phyloP scores from a whole-genome alignment of 2,797 vertebrate species.

The Ctenosaura bakeri region DNA sequence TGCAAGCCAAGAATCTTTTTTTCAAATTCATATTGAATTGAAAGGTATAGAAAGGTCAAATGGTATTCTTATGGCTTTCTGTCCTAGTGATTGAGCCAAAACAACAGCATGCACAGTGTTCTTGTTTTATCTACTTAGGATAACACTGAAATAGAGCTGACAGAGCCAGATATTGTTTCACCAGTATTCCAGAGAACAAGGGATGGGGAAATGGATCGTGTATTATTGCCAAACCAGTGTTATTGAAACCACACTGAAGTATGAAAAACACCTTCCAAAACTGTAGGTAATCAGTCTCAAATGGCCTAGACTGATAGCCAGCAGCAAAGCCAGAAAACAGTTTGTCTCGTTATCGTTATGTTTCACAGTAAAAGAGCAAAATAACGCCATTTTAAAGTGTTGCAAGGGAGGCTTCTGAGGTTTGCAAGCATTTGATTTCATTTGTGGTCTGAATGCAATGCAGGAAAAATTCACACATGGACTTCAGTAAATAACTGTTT shows the following conservation, averaged over 20 bases:
- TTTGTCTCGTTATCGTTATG: neutral
- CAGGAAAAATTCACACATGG: slow-evolving; percentile 32
- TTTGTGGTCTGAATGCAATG: neutral
- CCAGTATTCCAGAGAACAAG: neutral
- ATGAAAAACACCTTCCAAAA: slow-evolving; percentile 4
- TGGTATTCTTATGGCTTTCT: neutral
- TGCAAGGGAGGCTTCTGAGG: neutral
- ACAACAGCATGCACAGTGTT: neutral
- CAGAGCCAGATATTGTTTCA: slow-evolving; percentile 6
- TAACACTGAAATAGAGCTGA: neutral
- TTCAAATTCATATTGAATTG: slow-evolving; percentile 39
- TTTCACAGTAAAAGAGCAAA: neutral
- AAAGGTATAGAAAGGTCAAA: slow-evolving; percentile 18
- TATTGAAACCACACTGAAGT: slow-evolving; percentile 8
- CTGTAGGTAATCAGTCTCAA: neutral
- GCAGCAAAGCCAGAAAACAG: neutral
- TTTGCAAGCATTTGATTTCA: neutral
- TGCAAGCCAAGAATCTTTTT: slow-evolving; percentile 13
- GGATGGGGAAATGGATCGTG: neutral
- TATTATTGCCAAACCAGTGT: neutral
- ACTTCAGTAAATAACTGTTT: neutral
- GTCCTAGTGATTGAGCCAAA: slow-evolving; percentile 14
- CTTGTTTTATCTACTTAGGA: neutral
- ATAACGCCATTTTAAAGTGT: neutral
- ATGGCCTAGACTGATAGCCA: neutral